These are phyloP conservation scores for Coranthus polyacanthus DNA, from an alignment of 2,797 vertebrate species.

Conservation along the genomic window DNA sequence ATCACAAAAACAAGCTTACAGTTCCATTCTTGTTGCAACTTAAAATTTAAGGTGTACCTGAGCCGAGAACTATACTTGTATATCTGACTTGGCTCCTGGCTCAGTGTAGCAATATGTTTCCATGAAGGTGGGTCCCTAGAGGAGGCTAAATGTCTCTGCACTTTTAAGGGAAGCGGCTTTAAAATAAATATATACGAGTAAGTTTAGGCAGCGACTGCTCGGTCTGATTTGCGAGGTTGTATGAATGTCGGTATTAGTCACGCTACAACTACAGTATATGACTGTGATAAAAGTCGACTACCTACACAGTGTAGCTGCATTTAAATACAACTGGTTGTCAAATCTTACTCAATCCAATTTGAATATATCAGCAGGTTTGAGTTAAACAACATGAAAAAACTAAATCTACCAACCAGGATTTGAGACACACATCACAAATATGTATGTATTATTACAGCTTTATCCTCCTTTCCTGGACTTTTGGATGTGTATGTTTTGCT, in stretches of 20 bases:
- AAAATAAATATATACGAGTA: constrained; percentile 6
- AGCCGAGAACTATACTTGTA: background rate
- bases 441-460: too few relatives aligned
- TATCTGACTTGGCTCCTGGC: background rate
- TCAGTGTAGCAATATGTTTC: background rate
- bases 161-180: constrained; percentile 2
- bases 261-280: background rate
- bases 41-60: constrained; percentile 9
- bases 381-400: too few relatives aligned
- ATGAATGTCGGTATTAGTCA: background rate
- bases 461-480: background rate
- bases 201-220: background rate
- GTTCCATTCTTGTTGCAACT: constrained; percentile 14
- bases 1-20: constrained; percentile 23
- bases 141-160: background rate
- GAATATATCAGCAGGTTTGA: too few relatives aligned
- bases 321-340: too few relatives aligned
- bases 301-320: too few relatives aligned
- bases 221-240: constrained; percentile 1
- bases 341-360: too few relatives aligned
- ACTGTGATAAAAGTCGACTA: too few relatives aligned
- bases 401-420: too few relatives aligned
- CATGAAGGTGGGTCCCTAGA: background rate
- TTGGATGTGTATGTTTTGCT: background rate
- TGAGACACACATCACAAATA: too few relatives aligned